A percentile compares a stretch with the other conserved stretches of the same genome.
phyloP scores from a whole-genome alignment of 2,888 invertebrate species.

The Adelognathus sp. region DNA sequence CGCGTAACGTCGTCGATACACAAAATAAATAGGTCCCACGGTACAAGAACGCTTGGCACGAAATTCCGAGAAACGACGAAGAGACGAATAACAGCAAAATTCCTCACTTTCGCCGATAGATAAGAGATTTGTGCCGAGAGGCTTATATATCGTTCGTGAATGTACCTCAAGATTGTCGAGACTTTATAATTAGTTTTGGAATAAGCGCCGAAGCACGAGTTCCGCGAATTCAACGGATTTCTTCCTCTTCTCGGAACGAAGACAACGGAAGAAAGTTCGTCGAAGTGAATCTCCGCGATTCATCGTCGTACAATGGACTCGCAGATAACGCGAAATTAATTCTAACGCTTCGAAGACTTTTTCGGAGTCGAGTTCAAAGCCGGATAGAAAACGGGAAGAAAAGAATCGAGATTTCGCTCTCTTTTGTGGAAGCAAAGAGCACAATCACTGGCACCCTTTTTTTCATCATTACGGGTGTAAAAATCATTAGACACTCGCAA shows the following conservation, averaged over 20 bases:
- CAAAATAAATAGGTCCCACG: conserved; percentile 65
- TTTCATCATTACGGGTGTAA: too few relatives aligned
- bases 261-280: not conserved
- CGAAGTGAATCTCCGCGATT: not conserved
- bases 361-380: too few relatives aligned
- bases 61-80: conserved; percentile 46
- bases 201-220: conserved; percentile 1
- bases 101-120: conserved; percentile 46
- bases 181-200: conserved; percentile 28
- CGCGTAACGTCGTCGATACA: not conserved
- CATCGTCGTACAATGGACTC: not conserved
- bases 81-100: conserved; percentile 61
- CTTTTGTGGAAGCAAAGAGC: too few relatives aligned
- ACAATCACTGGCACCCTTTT: too few relatives aligned
- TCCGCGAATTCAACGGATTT: conserved; percentile 14
- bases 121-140: conserved; percentile 27
- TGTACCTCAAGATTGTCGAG: not conserved
- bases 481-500: too few relatives aligned
- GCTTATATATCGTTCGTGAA: not conserved
- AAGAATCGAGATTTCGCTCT: too few relatives aligned
- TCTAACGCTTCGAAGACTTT: not conserved
- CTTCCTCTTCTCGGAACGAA: not conserved
- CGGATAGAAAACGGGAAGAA: too few relatives aligned
- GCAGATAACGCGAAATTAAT: conserved; percentile 11
- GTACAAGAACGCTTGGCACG: not conserved